These are phyloP conservation scores for Enteromius mattozi DNA, from an alignment of 2,797 vertebrate species.

Conservation along the genomic window DNA sequence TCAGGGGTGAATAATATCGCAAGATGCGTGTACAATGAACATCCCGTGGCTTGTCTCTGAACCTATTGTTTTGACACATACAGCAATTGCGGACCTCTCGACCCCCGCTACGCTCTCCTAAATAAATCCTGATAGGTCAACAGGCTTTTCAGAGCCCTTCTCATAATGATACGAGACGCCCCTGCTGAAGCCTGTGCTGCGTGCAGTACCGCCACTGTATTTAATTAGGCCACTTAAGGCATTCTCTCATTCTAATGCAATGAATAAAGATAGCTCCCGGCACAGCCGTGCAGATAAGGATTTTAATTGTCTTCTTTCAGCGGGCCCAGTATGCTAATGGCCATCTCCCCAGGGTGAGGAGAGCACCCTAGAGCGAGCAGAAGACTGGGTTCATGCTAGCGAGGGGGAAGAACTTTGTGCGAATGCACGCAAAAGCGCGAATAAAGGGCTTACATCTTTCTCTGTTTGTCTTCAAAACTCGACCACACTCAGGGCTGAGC, in stretches of 20 bases:
- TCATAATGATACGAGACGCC: constrained; percentile 67
- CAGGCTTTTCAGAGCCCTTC: constrained; percentile 64
- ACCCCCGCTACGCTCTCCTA: constrained; percentile 47
- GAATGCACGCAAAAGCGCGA: constrained; percentile 46
- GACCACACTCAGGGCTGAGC: constrained; percentile 64
- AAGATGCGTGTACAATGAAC: constrained; percentile 41
- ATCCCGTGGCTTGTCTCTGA: constrained; percentile 55
- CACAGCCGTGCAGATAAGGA: constrained; percentile 74
- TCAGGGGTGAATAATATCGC: not conserved
- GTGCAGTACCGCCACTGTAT: constrained; percentile 68
- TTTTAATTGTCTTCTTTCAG: constrained; percentile 83
- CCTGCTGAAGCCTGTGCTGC: constrained; percentile 66
- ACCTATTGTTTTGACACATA: constrained; percentile 68
- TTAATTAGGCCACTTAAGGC: constrained; percentile 80
- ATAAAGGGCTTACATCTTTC: constrained; percentile 43
- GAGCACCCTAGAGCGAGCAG: constrained; percentile 70
- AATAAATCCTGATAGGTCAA: constrained; percentile 75
- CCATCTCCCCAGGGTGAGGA: constrained; percentile 75
- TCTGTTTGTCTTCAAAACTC: constrained; percentile 47
- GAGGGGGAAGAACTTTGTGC: constrained; percentile 56
- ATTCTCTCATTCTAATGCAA: constrained; percentile 77
- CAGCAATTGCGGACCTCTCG: constrained; percentile 67
- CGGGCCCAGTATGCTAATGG: constrained; percentile 80
- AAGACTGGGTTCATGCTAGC: constrained; percentile 62
- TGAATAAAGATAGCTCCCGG: constrained; percentile 78